phyloP scores from a whole-genome alignment of 2,888 invertebrate species.

The Allygus modestus region DNA sequence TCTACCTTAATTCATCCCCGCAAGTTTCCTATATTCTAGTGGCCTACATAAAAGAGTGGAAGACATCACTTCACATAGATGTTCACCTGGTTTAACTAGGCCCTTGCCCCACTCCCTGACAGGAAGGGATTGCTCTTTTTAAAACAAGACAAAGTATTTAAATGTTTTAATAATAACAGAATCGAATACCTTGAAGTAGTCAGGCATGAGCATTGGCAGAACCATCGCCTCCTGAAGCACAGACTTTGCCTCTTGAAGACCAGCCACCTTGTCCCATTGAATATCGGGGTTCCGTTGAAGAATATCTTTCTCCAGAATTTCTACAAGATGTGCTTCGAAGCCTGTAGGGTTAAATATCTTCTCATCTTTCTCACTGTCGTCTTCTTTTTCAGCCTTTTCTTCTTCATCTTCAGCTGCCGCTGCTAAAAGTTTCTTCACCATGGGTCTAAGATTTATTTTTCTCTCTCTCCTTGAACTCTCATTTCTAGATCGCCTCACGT shows the following conservation, averaged over 20 bases:
- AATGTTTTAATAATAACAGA: no score
- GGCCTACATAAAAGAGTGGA: no score
- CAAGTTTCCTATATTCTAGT: no score
- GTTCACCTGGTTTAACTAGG: no score
- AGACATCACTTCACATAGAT: no score
- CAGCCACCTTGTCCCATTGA: conserved; percentile 88
- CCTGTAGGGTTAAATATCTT: conserved; percentile 82
- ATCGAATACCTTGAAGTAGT: conserved; percentile 85
- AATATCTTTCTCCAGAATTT: conserved; percentile 90
- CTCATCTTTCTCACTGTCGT: conserved; percentile 71
- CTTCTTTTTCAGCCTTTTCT: conserved; percentile 67
- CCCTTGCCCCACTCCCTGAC: no score
- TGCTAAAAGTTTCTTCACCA: conserved; percentile 68
- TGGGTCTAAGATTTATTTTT: conserved; percentile 62
- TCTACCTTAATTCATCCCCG: no score
- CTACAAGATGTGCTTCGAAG: conserved; percentile 86
- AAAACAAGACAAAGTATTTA: no score
- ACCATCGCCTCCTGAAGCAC: conserved; percentile 92
- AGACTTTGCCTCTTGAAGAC: conserved; percentile 85
- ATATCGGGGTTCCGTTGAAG: conserved; percentile 89
- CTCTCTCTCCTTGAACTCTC: conserved; percentile 74
- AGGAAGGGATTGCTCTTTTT: no score
- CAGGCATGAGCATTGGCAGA: conserved; percentile 90
- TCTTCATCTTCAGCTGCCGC: conserved; percentile 65
- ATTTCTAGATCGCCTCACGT: conserved; percentile 74